Base-by-base conservation (phyloP, 1,140 invertebrate species). In the Trachymyrmex cornetzi region DNA sequence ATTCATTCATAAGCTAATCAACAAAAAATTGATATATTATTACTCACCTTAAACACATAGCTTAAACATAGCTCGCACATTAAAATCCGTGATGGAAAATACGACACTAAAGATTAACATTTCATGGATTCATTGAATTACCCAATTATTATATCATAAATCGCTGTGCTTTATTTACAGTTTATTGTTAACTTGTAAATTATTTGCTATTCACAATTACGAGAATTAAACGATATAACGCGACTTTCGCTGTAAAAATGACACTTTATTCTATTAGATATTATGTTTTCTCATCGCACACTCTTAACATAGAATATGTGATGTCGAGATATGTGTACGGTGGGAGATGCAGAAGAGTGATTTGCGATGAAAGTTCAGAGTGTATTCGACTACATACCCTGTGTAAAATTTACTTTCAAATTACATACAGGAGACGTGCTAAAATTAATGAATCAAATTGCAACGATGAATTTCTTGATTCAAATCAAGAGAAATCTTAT, bases 81-180 rank as follows among this genome's bases (percentile, higher is more conserved):
- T 44, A 11, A 77, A 77, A 77, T 27, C 11, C 2, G 2, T 2
- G 11, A 38, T 50, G 7, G 9, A 27, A 53, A 53, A 50, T 69
- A 50, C 12, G 66, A 14, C 22, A 69, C 3, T 69, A 69, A 12
- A 75, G n/a, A 24, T 7, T 74, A 74, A 75, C 16, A 67, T 66
- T 53, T 80, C 66, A 53, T 34, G 27, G 27, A 67, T 67, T 2
- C 27, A 79, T 67, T 80, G 30, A 69, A 63, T 57, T 69, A 57
- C 64, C n/a, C 24, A 79, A 82, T 90, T 85, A 85, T 74, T 77
- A 44, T 86, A 44, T 74, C 80, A 72, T 88, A 86, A 74, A 81
- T 69, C 72, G 55, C 16, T 72, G n/a, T 71, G 16, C 48, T 90
- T 90, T 87, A 88, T 85, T 91, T 84, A 90, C 77, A 88, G 24